Evolutionary conservation across 2,113 vertebrate species (phyloP), one percentile per base, ranked within the genome.

Genomic region (Pandion haliaetus): DNA sequence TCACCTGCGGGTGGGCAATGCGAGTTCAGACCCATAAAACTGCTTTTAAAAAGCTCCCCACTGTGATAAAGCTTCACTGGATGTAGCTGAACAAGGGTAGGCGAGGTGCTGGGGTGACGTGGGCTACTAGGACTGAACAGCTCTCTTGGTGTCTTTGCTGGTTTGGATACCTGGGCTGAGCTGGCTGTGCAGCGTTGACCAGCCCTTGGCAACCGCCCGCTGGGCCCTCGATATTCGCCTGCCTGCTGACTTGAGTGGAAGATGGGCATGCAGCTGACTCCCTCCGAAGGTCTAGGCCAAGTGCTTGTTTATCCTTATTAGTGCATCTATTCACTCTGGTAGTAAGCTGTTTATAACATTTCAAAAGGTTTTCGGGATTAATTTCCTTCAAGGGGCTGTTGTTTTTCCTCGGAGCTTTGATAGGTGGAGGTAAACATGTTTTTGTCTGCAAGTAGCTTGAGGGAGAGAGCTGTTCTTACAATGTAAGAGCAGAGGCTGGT

Each of bases 321-420:
- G 61, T 67, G 62, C 52, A 42, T 92, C 88, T 92, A 5, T 72
- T 97, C 78, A 11, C 45, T 88, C 40, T 55, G 52, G 15, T 87
- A 42, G 36, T 86, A 87, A 91, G 36, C 81, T 91, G 42, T 95
- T 79, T 82, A 65, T 87, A 94, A 71, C 61, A 79, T 85, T 96
- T 96, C 88, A 91, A 76, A 96, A 10, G 31, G 28, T 45, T 92
- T 94, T 52, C 0, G 0, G 54, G 44, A 87, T 96, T 95, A 80
- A 95, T 94, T 95, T 96, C 74, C 86, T 96, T 95, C 69, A 84
- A 89, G 70, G 66, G 89, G 83, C 79, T 94, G 78, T 87, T 91
- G 47, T 82, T 95, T 93, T 96, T 45, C 84, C 81, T 42, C 3
- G 12, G 44, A 89, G 73, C 77, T 95, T 97, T 96, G 86, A 91